Percentiles rank a stretch among this genome's conserved stretches.
phyloP scores from a whole-genome alignment of 2,888 invertebrate species.

The Gandaritis pyraliata region DNA sequence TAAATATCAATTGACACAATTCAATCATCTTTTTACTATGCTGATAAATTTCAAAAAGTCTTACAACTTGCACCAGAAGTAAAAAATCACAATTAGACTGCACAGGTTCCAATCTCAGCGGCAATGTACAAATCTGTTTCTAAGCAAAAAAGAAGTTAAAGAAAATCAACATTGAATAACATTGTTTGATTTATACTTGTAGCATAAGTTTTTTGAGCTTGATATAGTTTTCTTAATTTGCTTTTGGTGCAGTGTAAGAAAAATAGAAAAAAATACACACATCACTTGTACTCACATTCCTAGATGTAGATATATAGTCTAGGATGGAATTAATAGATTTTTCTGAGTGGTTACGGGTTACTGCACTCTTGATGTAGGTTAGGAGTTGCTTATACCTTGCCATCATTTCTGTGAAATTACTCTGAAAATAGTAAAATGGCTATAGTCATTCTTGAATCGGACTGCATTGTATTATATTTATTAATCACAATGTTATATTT shows the following conservation, averaged over 20 bases:
- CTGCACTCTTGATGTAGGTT: constrained; percentile 99
- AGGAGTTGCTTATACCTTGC: constrained; percentile 96
- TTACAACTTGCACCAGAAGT: constrained; percentile 4
- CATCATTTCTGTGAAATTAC: constrained; percentile 98
- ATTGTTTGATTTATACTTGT: neutral
- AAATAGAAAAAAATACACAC: constrained; percentile 17
- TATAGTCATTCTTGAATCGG: neutral
- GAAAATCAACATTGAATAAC: neutral
- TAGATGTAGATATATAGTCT: constrained; percentile 99
- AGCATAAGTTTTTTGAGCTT: neutral
- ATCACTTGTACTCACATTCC: constrained; percentile 90
- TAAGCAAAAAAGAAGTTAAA: neutral
- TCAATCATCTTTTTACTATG: neutral
- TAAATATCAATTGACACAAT: constrained; percentile 15
- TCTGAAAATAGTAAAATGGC: constrained; percentile 78
- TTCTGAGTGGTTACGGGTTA: constrained; percentile 99
- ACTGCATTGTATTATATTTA: too few relatives aligned
- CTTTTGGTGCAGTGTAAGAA: constrained; percentile 8
- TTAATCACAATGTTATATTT: too few relatives aligned
- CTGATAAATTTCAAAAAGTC: neutral
- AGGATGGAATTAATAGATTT: constrained; percentile 99
- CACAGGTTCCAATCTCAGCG: neutral
- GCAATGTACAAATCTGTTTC: neutral
- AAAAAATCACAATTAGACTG: neutral
- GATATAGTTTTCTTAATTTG: neutral